phyloP scores from a whole-genome alignment of 2,113 vertebrate genomes.

The Hypomesus transpacificus region DNA sequence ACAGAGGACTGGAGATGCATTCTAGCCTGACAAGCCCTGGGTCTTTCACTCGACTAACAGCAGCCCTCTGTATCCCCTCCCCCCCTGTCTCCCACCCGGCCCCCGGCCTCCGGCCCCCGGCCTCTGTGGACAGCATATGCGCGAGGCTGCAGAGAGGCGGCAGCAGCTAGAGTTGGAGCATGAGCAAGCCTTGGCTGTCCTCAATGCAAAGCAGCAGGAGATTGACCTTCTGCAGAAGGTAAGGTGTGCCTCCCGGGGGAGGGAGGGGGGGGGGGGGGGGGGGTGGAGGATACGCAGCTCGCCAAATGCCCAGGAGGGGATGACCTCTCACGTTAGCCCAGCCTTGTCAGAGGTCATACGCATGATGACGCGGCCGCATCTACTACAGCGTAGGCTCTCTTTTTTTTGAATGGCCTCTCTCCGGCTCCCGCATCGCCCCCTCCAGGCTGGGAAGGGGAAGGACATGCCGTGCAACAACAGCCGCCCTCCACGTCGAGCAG shows the following conservation, averaged over 20 bases:
- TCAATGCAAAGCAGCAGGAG: constrained; percentile 98
- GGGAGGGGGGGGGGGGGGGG: background rate
- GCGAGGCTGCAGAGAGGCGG: constrained; percentile 95
- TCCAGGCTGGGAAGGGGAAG: too few relatives aligned
- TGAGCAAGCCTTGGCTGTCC: constrained; percentile 96
- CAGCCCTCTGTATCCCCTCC: constrained; percentile 53
- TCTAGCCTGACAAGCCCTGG: constrained; percentile 21
- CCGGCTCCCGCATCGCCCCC: too few relatives aligned
- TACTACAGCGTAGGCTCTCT: constrained; percentile 17
- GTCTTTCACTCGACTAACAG: constrained; percentile 58
- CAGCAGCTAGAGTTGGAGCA: constrained; percentile 98
- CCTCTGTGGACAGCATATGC: constrained; percentile 87
- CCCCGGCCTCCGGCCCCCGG: constrained; percentile 35
- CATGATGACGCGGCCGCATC: constrained; percentile 12
- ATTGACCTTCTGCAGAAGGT: constrained; percentile 98
- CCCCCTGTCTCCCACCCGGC: constrained; percentile 34
- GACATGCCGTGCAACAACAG: background rate
- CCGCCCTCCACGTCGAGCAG: constrained; percentile 6
- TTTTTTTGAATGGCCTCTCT: constrained; percentile 30
- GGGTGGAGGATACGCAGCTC: background rate
- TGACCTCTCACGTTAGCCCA: background rate
- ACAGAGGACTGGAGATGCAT: constrained; percentile 48
- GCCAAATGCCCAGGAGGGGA: background rate
- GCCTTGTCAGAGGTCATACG: constrained; percentile 43
- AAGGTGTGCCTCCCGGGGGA: constrained; percentile 38